phyloP scores from a whole-genome alignment of 2,797 vertebrate genomes.

The Rallus crepitans region DNA sequence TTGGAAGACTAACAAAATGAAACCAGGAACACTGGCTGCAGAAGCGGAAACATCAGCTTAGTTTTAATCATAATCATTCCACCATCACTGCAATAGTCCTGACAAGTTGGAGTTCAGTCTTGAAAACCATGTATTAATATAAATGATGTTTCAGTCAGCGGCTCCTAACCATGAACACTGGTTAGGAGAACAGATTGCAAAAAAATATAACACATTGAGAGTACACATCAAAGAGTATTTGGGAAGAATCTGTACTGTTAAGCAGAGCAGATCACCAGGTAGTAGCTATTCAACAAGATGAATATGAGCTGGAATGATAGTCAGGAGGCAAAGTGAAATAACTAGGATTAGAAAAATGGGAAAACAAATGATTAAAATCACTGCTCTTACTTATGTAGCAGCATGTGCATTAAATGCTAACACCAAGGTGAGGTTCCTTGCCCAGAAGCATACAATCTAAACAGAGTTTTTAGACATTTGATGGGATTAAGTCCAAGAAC shows the following conservation, averaged over 20 bases:
- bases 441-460: background rate
- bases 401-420: background rate
- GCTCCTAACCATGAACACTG: background rate
- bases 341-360: background rate
- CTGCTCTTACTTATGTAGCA: background rate
- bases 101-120: background rate
- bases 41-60: constrained; percentile 30
- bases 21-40: background rate
- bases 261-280: background rate
- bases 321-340: background rate
- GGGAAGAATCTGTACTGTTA: background rate
- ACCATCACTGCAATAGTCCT: background rate
- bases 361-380: background rate
- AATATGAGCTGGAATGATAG: background rate
- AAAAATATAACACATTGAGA: background rate
- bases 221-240: background rate
- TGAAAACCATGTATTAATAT: background rate
- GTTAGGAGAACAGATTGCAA: background rate
- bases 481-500: background rate
- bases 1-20: constrained; percentile 31
- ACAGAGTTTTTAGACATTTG: background rate
- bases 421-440: background rate
- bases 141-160: background rate
- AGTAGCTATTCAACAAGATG: background rate
- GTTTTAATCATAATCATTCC: constrained; percentile 18